Conservation (phyloP, 2,113 vertebrate genomes). For the Raja brachyura region DNA sequence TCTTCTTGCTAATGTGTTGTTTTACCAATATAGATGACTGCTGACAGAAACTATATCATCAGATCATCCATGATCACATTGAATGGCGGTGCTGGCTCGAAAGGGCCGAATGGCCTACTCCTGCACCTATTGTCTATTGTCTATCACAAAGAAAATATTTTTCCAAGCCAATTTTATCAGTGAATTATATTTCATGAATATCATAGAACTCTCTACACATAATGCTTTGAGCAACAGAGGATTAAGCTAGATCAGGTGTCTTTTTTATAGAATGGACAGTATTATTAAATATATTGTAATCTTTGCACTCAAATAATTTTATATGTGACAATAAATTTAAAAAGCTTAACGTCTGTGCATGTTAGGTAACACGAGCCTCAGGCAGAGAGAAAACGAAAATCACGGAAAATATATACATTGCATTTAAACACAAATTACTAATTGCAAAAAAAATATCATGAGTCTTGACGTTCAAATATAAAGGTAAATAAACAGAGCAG, state of each 20-base stretch:
- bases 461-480: background rate
- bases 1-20: background rate
- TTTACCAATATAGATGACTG: background rate
- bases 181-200: background rate
- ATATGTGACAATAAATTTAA: background rate
- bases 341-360: background rate
- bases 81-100: no score
- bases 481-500: background rate
- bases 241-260: background rate
- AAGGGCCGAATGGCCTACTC: no score
- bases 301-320: constrained; percentile 1
- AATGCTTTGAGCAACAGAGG: background rate
- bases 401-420: background rate
- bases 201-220: background rate
- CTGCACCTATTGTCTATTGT: no score
- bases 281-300: background rate
- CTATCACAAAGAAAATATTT: background rate
- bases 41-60: background rate
- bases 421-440: no score
- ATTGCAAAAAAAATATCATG: background rate
- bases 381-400: background rate
- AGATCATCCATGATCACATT: no score
- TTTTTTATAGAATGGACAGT: background rate
- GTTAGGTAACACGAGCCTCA: background rate
- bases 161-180: background rate